A percentile compares a stretch with the other conserved stretches of the same genome.
Conservation (phyloP, 2,888 invertebrate species). For the Noctua comes region DNA sequence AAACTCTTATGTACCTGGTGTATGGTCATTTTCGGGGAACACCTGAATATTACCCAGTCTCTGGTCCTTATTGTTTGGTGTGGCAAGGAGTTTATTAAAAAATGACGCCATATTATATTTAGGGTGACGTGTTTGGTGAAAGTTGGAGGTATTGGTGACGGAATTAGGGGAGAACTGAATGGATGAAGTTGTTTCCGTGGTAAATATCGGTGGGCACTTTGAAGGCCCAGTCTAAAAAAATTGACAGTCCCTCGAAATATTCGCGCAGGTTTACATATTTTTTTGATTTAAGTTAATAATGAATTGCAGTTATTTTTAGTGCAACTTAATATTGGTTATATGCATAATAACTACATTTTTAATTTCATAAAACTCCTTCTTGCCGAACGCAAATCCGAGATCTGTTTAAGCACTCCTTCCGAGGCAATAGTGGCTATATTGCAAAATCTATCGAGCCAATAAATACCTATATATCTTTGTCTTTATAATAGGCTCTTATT, state of each 20-base stretch:
- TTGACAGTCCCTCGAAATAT: no score
- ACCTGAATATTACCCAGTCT: conserved; percentile 24
- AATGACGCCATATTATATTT: conserved; percentile 21
- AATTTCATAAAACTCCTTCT: no score
- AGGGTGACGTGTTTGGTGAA: conserved; percentile 1
- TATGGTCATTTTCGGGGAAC: conserved; percentile 57
- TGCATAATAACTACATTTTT: no score
- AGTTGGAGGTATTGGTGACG: not conserved
- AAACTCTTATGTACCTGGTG: conserved; percentile 55
- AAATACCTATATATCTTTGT: no score
- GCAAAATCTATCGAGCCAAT: no score
- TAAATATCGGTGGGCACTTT: not conserved
- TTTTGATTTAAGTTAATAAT: not conserved
- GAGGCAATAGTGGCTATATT: no score
- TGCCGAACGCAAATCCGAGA: no score
- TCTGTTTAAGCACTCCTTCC: no score
- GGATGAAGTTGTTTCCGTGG: not conserved
- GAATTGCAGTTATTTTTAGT: not conserved
- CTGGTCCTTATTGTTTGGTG: conserved; percentile 14
- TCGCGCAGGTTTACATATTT: no score
- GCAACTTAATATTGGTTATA: not conserved
- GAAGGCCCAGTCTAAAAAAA: no score
- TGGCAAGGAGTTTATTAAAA: conserved; percentile 23
- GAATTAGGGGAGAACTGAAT: not conserved
- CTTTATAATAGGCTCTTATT: no score